Base-by-base conservation (phyloP, 2,888 invertebrate species). In the Hermaeophaga mercurialis region DNA sequence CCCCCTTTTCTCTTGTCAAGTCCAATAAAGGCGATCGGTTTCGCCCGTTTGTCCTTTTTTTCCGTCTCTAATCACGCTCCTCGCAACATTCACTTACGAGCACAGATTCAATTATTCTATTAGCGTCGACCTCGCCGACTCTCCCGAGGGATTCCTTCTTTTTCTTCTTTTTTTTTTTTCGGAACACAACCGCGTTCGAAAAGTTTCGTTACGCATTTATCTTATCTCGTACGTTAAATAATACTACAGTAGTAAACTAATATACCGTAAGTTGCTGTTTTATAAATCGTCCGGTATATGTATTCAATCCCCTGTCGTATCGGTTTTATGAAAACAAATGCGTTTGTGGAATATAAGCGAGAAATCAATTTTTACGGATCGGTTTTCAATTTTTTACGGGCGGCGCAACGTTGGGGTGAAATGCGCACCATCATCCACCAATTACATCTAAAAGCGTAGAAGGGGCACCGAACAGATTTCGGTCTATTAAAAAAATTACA, bases 31-130 rank as follows among this genome's bases (percentile, higher is more conserved):
- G 31, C 11, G 31, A 31, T 31, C 31, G 11, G 31, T 12, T 31
- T 31, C 12, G 31, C 1, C 31, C 31, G 9, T 31, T 31, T 4
- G 31, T 31, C 9, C 31, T 31, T 12, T 31, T 31, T 31, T 31
- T 31, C 12, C 31, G 31, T 31, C 31, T 31, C 31, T 31, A 31
- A 31, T 31, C 31, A 31, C 31, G 31, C 12, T 31, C 31, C 31
- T 31, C 11, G 31, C 31, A 31, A 31, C 31, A 31, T 31, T 31
- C 31, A 31, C 31, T 31, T 31, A 31, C 12, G 31, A 31, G 31
- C 39, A 39, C 18, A 15, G 39, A 39, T 39, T 39, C 19, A 39
- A 39, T 39, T 39, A 39, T 18, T 19, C 39, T 12, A 39, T 39
- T 39, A 39, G 19, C 19, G 11, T 18, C 19, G 19, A 39, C 39